Percentiles rank a stretch among this genome's conserved stretches.
Evolutionary conservation across 2,888 invertebrate genomes (phyloP).

Genomic region (Parasteatoda lunata): DNA sequence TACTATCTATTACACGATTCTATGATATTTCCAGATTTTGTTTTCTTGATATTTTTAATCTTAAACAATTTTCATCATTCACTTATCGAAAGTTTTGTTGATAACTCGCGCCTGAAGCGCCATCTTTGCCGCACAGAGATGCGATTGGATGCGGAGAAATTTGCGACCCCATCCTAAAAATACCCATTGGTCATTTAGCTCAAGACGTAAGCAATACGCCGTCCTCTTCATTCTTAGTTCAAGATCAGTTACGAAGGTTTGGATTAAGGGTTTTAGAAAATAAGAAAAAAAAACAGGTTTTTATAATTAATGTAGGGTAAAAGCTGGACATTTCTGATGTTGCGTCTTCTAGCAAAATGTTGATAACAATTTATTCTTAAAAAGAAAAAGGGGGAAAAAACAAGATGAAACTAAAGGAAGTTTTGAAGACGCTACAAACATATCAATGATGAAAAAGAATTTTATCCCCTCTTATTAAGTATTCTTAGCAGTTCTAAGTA

Average conservation of each 20-base stretch:
- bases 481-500: too few relatives aligned
- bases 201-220: conserved; percentile 44
- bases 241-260: conserved; percentile 47
- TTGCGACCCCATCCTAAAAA: background rate
- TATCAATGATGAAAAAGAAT: too few relatives aligned
- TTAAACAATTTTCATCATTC: conserved; percentile 45
- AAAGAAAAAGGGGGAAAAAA: too few relatives aligned
- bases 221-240: conserved; percentile 34
- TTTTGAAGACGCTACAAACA: too few relatives aligned
- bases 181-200: conserved; percentile 37
- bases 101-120: conserved; percentile 63
- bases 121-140: conserved; percentile 52
- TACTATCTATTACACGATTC: conserved; percentile 30
- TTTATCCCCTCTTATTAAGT: too few relatives aligned
- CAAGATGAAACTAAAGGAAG: too few relatives aligned
- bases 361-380: too few relatives aligned
- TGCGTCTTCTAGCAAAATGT: too few relatives aligned
- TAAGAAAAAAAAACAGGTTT: background rate
- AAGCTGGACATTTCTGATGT: too few relatives aligned
- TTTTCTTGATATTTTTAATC: conserved; percentile 33
- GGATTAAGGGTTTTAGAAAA: conserved; percentile 21
- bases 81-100: conserved; percentile 61
- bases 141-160: conserved; percentile 33
- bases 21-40: conserved; percentile 24
- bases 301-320: too few relatives aligned